phyloP scores from a whole-genome alignment of 2,888 invertebrate species.

The Reticulitermes lucifugus region DNA sequence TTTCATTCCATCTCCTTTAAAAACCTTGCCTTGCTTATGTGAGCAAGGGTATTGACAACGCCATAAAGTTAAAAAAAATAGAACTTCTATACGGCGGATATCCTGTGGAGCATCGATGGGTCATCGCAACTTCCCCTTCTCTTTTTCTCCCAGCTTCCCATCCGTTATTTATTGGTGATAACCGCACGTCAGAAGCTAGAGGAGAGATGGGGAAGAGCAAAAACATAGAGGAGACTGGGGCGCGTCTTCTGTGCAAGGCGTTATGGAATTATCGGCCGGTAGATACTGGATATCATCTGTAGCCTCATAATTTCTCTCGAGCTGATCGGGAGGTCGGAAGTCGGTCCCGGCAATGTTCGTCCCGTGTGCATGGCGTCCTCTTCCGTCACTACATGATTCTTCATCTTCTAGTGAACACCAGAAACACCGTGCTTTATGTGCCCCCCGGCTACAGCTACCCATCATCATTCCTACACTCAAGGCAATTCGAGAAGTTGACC shows the following conservation, averaged over 20 bases:
- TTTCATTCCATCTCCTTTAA: conserved; percentile 45
- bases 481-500: background rate
- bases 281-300: conserved; percentile 49
- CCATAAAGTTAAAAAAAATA: conserved; percentile 45
- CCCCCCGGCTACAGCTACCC: conserved; percentile 5
- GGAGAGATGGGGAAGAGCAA: conserved; percentile 36
- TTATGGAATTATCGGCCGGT: conserved; percentile 48
- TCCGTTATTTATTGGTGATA: conserved; percentile 54
- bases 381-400: background rate
- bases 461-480: background rate
- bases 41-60: conserved; percentile 45
- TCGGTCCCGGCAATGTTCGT: background rate
- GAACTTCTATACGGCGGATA: conserved; percentile 45
- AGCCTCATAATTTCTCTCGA: conserved; percentile 47
- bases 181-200: conserved; percentile 51
- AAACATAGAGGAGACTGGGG: conserved; percentile 5
- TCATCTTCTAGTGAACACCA: background rate
- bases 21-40: conserved; percentile 43
- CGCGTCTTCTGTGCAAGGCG: conserved; percentile 41
- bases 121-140: conserved; percentile 43
- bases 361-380: background rate
- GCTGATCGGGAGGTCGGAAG: conserved; percentile 1
- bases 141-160: conserved; percentile 42
- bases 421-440: background rate
- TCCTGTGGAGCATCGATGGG: conserved; percentile 46